Evolutionary conservation across 2,113 vertebrate species (phyloP).

Genomic region (Edolisoma coerulescens): DNA sequence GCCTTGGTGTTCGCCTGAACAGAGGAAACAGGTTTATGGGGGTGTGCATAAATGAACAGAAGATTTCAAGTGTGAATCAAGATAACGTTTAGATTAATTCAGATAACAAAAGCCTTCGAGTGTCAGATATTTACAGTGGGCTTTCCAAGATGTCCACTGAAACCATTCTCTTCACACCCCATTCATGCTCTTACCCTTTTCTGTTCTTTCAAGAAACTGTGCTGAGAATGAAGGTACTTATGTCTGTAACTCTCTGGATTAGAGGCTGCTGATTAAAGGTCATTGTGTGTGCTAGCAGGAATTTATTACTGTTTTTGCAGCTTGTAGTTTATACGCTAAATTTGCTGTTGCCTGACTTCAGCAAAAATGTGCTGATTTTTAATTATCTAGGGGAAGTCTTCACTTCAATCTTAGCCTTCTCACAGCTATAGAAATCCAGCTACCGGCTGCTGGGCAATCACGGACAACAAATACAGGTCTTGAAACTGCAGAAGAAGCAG

Average conservation of each 20-base stretch:
- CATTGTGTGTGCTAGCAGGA: neutral
- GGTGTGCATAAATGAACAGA: neutral
- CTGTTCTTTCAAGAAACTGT: neutral
- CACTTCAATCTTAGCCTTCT: neutral
- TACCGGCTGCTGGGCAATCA: neutral
- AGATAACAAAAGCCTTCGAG: neutral
- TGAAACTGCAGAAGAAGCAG: neutral
- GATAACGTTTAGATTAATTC: neutral
- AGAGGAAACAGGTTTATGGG: neutral
- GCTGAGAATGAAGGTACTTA: neutral
- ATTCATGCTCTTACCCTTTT: neutral
- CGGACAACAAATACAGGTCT: neutral
- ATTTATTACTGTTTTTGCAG: neutral
- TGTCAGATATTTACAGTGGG: neutral
- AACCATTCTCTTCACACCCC: neutral
- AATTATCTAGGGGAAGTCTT: neutral
- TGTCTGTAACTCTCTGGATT: fast-evolving
- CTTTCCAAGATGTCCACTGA: neutral
- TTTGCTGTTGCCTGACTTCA: neutral
- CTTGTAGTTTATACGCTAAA: neutral
- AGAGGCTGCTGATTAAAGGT: neutral
- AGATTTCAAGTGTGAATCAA: neutral
- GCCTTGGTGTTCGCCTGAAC: neutral
- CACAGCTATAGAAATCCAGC: neutral
- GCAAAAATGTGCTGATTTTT: neutral